Evolutionary conservation across 2,888 invertebrate genomes (phyloP).

Genomic region (Aphrophora alni): DNA sequence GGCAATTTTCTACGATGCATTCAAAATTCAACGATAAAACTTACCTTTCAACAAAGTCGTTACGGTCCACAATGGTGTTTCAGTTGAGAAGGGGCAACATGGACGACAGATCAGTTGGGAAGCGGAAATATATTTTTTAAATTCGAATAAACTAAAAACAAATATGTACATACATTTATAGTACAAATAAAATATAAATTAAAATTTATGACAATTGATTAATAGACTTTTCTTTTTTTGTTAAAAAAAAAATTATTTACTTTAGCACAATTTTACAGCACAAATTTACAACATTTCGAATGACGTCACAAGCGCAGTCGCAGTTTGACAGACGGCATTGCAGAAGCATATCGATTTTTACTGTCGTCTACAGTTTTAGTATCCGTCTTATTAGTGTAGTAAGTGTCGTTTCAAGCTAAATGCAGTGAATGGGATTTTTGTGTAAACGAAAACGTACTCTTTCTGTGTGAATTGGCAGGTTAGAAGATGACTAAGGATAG

Average conservation of each 20-base stretch:
- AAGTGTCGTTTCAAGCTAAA: constrained; percentile 66
- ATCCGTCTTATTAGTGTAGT: constrained; percentile 49
- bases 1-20: constrained; percentile 68
- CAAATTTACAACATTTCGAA: constrained; percentile 31
- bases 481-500: constrained; percentile 94
- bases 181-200: neutral
- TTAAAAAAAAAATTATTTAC: neutral
- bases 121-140: constrained; percentile 27
- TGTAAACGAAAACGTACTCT: constrained; percentile 69
- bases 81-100: constrained; percentile 49
- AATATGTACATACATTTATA: neutral
- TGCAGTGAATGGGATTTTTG: constrained; percentile 82
- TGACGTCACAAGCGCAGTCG: constrained; percentile 60
- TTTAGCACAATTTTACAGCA: neutral
- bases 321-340: constrained; percentile 63
- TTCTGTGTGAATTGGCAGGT: constrained; percentile 69
- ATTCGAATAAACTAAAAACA: neutral
- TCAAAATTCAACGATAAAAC: constrained; percentile 73
- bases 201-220: neutral
- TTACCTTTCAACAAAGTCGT: constrained; percentile 71
- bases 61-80: constrained; percentile 87
- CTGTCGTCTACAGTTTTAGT: constrained; percentile 61
- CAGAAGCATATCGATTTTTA: constrained; percentile 83
- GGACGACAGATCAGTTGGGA: constrained; percentile 33
- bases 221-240: neutral